These are phyloP conservation scores for Brachynemurus nebulosus DNA, from an alignment of 2,888 invertebrate species.

Conservation along the genomic window DNA sequence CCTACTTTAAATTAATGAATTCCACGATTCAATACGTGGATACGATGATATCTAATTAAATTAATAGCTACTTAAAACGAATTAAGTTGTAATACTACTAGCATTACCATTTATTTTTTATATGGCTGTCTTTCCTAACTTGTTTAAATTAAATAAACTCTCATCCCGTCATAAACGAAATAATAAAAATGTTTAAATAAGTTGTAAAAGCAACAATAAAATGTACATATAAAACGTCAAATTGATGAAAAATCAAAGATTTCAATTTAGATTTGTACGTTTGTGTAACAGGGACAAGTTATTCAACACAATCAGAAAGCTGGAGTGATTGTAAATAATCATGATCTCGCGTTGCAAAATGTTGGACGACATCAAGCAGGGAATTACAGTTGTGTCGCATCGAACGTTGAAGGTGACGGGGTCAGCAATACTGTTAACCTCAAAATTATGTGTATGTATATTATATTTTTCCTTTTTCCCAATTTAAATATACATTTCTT, in stretches of 20 bases:
- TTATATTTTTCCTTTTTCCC: neutral
- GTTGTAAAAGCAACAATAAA: too few species aligned
- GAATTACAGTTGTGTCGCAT: conserved; percentile 77
- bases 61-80: too few species aligned
- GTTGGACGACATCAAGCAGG: conserved; percentile 72
- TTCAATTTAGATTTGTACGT: conserved; percentile 5
- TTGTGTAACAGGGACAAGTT: conserved; percentile 53
- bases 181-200: too few species aligned
- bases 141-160: too few species aligned
- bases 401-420: conserved; percentile 84
- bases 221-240: too few species aligned
- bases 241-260: conserved; percentile 1
- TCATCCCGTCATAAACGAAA: too few species aligned
- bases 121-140: too few species aligned
- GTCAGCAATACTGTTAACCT: conserved; percentile 66
- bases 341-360: conserved; percentile 66
- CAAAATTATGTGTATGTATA: conserved; percentile 80
- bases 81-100: too few species aligned
- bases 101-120: too few species aligned
- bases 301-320: conserved; percentile 75
- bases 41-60: too few species aligned
- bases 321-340: conserved; percentile 76
- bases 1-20: too few species aligned
- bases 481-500: neutral
- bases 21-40: too few species aligned